Percentiles rank a stretch among this genome's conserved stretches.
These are phyloP conservation scores for Lasiurus borealis DNA, from an alignment of 2,113 vertebrate species.

Conservation along the genomic window DNA sequence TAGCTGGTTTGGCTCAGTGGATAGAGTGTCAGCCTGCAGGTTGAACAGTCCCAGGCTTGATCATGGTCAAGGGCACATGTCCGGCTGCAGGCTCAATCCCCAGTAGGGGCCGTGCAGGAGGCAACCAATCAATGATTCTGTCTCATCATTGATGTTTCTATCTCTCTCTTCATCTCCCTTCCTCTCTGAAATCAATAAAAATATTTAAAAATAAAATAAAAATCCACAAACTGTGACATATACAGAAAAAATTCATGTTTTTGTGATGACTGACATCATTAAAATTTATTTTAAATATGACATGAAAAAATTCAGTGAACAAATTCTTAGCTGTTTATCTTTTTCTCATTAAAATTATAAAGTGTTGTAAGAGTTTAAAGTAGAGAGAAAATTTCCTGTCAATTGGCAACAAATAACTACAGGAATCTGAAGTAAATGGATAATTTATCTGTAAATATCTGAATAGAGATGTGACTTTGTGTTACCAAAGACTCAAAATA, in stretches of 20 bases:
- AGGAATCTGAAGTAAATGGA: not conserved
- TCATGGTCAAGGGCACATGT: too few relatives aligned
- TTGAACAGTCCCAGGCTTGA: too few relatives aligned
- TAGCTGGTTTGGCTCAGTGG: too few relatives aligned
- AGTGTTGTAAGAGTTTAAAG: not conserved
- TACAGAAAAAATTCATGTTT: conserved; percentile 13
- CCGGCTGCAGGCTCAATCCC: too few relatives aligned
- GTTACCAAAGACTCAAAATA: not conserved
- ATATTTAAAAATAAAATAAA: not conserved
- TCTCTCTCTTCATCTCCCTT: too few relatives aligned
- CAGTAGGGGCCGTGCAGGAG: too few relatives aligned
- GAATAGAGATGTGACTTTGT: not conserved
- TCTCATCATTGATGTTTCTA: too few relatives aligned
- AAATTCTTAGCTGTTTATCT: not conserved
- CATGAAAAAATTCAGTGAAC: not conserved
- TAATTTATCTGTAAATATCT: not conserved
- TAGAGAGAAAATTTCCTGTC: not conserved
- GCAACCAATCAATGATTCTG: too few relatives aligned
- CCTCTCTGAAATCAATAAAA: too few relatives aligned
- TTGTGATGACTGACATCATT: not conserved
- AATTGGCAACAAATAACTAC: not conserved
- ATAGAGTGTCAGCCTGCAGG: too few relatives aligned
- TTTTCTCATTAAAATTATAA: conserved; percentile 31
- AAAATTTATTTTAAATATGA: not conserved
- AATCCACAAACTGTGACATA: not conserved